Base-by-base conservation (phyloP, 2,888 invertebrate genomes). In the Euclidia mi region DNA sequence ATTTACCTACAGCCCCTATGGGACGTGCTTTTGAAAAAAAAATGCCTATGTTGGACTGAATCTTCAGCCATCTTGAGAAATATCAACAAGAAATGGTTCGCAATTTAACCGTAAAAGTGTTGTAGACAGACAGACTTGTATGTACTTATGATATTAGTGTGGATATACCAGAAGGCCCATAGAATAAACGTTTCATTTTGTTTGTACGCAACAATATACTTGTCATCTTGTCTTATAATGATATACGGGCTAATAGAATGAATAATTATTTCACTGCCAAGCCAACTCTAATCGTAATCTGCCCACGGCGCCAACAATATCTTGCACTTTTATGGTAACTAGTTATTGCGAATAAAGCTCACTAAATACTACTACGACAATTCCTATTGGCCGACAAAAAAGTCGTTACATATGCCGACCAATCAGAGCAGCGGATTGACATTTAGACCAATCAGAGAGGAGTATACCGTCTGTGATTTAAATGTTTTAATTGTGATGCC, bases 271-370 rank as follows among this genome's bases (percentile, higher is more conserved):
- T 56, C 38, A 65, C 67, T 61, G 57, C 51, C 48, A 38, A 51
- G 44, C 43, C 62, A 57, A 50, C 44, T 53, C 35, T 17, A 38
- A 51, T 66, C 66, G 29, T 17, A 38, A 51, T 66, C 66, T 67
- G 46, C 76, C 76, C 76, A 76, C 76, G 71, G 63, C 63, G 62
- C 71, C 64, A 45, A 47, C 44, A 56, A 56, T 59, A 47, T 64
- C 63, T 56, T 64, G 57, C 38, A 68, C 76, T 48, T 76, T 71
- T 76, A 76, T 15, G 76, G 76, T 37, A 76, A 74, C 74, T 62
- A 44, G 73, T 67, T 65, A 63, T 45, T 60, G 58, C 57, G 47
- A 70, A 65, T 64, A 59, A 56, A 61, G 37, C 28, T 58, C 9
- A 40, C 14, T 50, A 43, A 47, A 46, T 42, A 55, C 45, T 56